Percentiles rank a stretch among this genome's conserved stretches.
Evolutionary conservation across 2,797 vertebrate genomes (phyloP).

Genomic region (Lerista edwardsae): DNA sequence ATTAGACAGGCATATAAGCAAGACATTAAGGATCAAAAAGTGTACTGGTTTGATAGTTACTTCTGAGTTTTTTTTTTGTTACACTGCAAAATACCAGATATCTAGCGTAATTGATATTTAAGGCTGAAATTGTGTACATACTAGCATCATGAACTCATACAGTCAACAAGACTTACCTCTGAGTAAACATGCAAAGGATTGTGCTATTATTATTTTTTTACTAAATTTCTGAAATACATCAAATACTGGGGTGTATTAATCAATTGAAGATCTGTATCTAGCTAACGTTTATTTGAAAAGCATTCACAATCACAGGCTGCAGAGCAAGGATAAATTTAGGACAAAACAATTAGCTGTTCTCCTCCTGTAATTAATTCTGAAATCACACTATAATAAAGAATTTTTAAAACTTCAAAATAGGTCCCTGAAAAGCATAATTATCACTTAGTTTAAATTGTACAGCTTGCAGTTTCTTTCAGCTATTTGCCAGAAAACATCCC

Average conservation of each 20-base stretch:
- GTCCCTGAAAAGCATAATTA: conserved; percentile 18
- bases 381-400: not conserved
- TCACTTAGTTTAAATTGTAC: not conserved
- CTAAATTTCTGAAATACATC: not conserved
- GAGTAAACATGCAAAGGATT: too few species aligned
- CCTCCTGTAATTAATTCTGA: not conserved
- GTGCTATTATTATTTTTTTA: too few species aligned
- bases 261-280: not conserved
- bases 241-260: not conserved
- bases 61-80: not conserved
- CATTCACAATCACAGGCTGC: not conserved
- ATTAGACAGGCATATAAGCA: not conserved
- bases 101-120: too few species aligned
- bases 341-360: conserved; percentile 2
- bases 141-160: too few species aligned
- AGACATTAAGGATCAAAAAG: not conserved
- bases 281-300: not conserved
- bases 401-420: conserved; percentile 17
- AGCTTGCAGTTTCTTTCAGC: not conserved
- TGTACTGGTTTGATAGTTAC: not conserved
- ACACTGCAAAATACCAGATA: not conserved
- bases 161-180: too few species aligned
- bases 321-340: conserved; percentile 1
- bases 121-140: too few species aligned
- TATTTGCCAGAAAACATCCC: not conserved